Base-by-base conservation (phyloP, 2,888 invertebrate species). In the Megamerina dolium region DNA sequence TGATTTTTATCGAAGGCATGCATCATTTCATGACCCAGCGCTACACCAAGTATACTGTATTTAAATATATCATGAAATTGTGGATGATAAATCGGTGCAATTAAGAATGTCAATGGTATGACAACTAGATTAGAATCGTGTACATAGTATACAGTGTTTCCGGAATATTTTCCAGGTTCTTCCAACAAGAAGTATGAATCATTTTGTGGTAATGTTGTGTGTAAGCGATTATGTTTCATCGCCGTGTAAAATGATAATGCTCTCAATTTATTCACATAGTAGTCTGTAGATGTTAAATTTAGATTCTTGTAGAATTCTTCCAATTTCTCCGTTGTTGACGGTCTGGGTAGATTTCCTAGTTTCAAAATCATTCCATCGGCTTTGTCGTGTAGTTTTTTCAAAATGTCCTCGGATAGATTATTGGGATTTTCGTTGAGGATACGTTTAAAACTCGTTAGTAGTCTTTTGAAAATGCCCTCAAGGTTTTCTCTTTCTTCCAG, bases 1-100 rank as follows among this genome's bases (percentile, higher is more conserved):
- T 55, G 54, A 23, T 41, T 49, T 12, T 52, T 43, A 40, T 56
- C 56, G 43, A 55, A 54, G 18, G 51, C 51, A 31, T 56, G 54
- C 5, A 49, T 44, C 17, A 56, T 51, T 43, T 56, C 56, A 20
- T 56, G 56, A 8, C 52, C 54, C 36, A 56, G 17, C 8, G 55
- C 44, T 14, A 56, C 54, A 8, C 56, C 56, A 30, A 56, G 18
- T 5, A 46, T 43, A 39, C 56, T 56, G 18, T 49, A 55, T 32
- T 49, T 51, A 39, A 52, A 55, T 5, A 55, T 30, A 14, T 48
- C 41, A 10, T 47, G 44, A 6, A 49, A 21, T 10, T 44, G 34
- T 3, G 46, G 36, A 21, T 49, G 49, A 29, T 53, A 56, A 9
- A 55, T 48, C n/a, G 56, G 56, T 3, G 20, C 41, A 12, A 49